phyloP scores from a whole-genome alignment of 2,888 invertebrate species.

The Clitarchus hookeri region DNA sequence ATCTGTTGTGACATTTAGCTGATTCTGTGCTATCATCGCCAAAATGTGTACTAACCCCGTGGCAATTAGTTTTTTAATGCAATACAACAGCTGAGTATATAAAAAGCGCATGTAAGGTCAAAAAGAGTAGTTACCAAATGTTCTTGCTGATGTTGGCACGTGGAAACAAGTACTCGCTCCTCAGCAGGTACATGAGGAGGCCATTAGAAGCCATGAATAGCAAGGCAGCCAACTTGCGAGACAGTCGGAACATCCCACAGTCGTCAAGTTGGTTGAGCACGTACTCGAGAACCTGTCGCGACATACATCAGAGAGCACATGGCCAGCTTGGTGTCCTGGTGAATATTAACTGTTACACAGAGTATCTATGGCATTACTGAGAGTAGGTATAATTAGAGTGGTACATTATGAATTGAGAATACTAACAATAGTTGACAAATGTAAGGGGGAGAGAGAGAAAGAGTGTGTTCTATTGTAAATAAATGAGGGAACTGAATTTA shows the following conservation, averaged over 20 bases:
- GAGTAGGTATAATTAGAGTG: no score
- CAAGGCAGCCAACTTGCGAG: neutral
- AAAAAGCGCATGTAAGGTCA: slow-evolving; percentile 30
- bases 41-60: neutral
- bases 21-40: neutral
- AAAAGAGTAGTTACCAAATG: slow-evolving; percentile 1
- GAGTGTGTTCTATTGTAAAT: no score
- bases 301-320: neutral
- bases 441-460: no score
- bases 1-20: no score
- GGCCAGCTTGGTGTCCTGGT: neutral
- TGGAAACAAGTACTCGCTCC: neutral
- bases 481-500: no score
- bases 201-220: slow-evolving; percentile 12
- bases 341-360: neutral
- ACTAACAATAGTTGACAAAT: no score
- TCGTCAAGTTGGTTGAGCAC: neutral
- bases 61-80: slow-evolving; percentile 33
- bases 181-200: neutral
- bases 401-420: no score
- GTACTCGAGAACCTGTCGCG: neutral
- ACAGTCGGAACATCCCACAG: neutral
- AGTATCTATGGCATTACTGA: no score
- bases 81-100: slow-evolving; percentile 30
- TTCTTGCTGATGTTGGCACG: neutral